Evolutionary conservation across 2,113 vertebrate genomes (phyloP).

Genomic region (Antechinus flavipes): DNA sequence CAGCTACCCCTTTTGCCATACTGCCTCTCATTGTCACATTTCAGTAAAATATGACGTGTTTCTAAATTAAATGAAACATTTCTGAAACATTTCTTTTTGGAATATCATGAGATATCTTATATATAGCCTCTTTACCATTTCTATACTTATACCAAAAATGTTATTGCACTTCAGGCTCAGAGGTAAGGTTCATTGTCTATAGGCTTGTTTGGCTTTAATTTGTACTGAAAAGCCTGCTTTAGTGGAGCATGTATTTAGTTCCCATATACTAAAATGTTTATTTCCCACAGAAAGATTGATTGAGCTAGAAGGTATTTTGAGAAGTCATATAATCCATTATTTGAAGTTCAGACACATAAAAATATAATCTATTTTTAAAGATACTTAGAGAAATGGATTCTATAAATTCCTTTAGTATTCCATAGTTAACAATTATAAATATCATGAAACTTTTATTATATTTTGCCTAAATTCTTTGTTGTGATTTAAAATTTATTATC

Average conservation of each 20-base stretch:
- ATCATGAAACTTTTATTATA: conserved; percentile 49
- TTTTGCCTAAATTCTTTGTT: conserved; percentile 51
- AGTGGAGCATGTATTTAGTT: conserved; percentile 22
- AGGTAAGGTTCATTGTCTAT: background rate
- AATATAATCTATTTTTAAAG: background rate
- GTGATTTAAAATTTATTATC: background rate
- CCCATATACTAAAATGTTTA: conserved; percentile 20
- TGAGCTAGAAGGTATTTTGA: background rate
- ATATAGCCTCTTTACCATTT: conserved; percentile 31
- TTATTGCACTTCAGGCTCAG: background rate
- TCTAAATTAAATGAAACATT: background rate
- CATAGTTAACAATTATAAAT: conserved; percentile 32
- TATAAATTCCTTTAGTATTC: background rate
- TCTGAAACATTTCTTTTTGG: background rate
- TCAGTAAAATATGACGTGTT: background rate
- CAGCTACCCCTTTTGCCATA: background rate
- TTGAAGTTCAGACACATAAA: background rate
- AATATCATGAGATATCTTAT: background rate
- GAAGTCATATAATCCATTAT: conserved; percentile 20
- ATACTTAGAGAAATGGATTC: conserved; percentile 12
- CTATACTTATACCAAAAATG: background rate
- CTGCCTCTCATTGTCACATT: background rate
- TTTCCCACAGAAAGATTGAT: background rate
- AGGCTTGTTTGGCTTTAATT: conserved; percentile 9
- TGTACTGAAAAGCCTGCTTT: background rate